Evolutionary conservation across 2,797 vertebrate genomes (phyloP).

Genomic region (Sternarchorhynchus goeldii): DNA sequence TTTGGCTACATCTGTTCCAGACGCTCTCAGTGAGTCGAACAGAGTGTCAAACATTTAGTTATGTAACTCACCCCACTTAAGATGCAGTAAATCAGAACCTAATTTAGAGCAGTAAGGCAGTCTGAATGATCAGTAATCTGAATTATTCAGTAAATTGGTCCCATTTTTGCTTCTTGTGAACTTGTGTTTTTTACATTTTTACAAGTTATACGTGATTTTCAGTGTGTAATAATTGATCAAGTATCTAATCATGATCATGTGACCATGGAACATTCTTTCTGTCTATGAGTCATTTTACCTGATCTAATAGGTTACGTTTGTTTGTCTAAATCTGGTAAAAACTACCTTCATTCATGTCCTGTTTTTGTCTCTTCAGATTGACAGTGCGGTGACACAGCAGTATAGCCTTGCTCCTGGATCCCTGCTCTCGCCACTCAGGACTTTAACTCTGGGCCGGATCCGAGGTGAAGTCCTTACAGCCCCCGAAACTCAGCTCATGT

Average conservation of each 20-base stretch:
- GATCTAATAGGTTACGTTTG: slow-evolving; percentile 17
- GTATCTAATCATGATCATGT: not conserved
- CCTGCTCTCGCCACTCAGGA: slow-evolving; percentile 83
- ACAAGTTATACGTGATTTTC: too few species aligned
- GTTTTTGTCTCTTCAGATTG: slow-evolving; percentile 78
- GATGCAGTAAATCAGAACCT: too few species aligned
- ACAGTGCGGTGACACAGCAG: slow-evolving; percentile 85
- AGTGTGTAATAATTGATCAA: not conserved
- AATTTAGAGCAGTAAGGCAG: too few species aligned
- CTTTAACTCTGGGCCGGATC: slow-evolving; percentile 89
- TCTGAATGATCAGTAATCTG: too few species aligned
- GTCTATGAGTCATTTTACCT: not conserved
- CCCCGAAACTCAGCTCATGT: slow-evolving; percentile 22
- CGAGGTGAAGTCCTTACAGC: slow-evolving; percentile 77
- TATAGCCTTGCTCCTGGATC: slow-evolving; percentile 87
- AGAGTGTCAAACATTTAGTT: too few species aligned
- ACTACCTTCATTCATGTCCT: not conserved
- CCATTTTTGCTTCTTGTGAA: not conserved
- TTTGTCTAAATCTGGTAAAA: too few species aligned
- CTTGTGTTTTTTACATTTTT: not conserved
- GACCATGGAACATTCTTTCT: slow-evolving; percentile 9
- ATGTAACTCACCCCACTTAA: too few species aligned
- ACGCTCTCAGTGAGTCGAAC: too few species aligned
- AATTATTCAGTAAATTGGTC: not conserved
- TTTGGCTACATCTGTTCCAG: too few species aligned